Conservation (phyloP, 2,113 vertebrate genomes). For the Archilochus colubris region DNA sequence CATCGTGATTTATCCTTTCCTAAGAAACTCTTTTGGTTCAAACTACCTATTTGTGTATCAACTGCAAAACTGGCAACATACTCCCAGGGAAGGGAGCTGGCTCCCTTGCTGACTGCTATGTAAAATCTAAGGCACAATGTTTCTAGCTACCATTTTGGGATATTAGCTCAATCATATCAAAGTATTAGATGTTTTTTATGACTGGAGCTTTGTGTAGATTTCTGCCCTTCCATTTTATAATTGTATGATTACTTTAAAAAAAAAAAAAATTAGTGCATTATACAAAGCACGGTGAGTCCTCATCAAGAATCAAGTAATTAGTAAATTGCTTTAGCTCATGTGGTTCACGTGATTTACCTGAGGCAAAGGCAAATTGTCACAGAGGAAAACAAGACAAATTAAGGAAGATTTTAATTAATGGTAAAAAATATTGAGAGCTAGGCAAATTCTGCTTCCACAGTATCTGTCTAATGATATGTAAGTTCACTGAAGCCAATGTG, state of each 20-base stretch:
- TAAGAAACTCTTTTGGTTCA: not conserved
- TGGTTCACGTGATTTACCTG: not conserved
- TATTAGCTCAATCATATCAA: slow-evolving; percentile 27
- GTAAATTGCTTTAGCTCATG: not conserved
- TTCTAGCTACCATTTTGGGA: not conserved
- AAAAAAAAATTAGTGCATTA: not conserved
- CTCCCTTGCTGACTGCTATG: not conserved
- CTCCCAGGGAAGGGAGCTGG: not conserved
- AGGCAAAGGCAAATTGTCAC: slow-evolving; percentile 26
- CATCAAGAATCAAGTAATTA: slow-evolving; percentile 59
- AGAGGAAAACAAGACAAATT: slow-evolving; percentile 38
- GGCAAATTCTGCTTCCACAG: not conserved
- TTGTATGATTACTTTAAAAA: slow-evolving; percentile 32
- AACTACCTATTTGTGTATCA: not conserved
- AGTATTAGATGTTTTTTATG: not conserved
- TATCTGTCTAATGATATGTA: not conserved
- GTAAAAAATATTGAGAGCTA: not conserved
- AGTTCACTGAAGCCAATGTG: not conserved
- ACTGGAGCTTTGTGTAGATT: not conserved
- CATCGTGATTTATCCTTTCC: not conserved
- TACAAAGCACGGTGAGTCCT: slow-evolving; percentile 15
- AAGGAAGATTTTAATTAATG: slow-evolving; percentile 10
- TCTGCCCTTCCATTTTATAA: slow-evolving; percentile 19
- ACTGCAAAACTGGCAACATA: not conserved
- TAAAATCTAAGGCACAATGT: not conserved